phyloP scores from a whole-genome alignment of 2,888 invertebrate species.

The Congeria kusceri region DNA sequence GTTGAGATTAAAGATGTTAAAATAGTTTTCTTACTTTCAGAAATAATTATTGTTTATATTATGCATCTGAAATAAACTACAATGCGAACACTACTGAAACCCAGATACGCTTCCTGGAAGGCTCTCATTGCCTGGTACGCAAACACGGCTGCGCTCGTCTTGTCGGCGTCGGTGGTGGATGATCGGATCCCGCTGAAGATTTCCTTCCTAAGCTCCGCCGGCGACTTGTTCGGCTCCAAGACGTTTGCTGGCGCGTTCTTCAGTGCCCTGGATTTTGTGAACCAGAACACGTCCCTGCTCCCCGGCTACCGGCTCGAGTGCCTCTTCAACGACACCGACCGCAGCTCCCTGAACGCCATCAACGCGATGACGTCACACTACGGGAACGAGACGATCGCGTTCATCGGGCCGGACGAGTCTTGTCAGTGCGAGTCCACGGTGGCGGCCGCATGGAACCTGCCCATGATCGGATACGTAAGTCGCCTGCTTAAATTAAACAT shows the following conservation, averaged over 20 bases:
- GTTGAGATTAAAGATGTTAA: no score
- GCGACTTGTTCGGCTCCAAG: constrained; percentile 54
- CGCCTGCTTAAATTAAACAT: constrained; percentile 26
- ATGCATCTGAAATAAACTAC: no score
- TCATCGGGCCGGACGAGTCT: constrained; percentile 97
- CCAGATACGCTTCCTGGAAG: no score
- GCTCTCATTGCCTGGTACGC: no score
- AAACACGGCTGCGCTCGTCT: not conserved
- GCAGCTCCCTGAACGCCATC: constrained; percentile 62
- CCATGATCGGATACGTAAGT: constrained; percentile 99
- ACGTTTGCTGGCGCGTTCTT: constrained; percentile 78
- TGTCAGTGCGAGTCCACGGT: constrained; percentile 97
- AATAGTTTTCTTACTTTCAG: no score
- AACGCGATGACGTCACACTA: constrained; percentile 75
- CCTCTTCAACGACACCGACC: constrained; percentile 66
- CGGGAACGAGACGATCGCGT: constrained; percentile 92
- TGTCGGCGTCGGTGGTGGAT: not conserved
- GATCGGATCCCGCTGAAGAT: constrained; percentile 35
- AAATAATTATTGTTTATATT: no score
- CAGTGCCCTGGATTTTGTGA: constrained; percentile 74
- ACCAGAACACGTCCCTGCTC: constrained; percentile 56
- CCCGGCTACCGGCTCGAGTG: constrained; percentile 63
- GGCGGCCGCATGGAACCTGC: constrained; percentile 95
- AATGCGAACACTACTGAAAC: no score
- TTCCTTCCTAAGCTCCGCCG: constrained; percentile 43